A percentile compares a stretch with the other conserved stretches of the same genome.
Evolutionary conservation across 1,140 invertebrate species (phyloP).

Genomic region (Hyles vespertilio): DNA sequence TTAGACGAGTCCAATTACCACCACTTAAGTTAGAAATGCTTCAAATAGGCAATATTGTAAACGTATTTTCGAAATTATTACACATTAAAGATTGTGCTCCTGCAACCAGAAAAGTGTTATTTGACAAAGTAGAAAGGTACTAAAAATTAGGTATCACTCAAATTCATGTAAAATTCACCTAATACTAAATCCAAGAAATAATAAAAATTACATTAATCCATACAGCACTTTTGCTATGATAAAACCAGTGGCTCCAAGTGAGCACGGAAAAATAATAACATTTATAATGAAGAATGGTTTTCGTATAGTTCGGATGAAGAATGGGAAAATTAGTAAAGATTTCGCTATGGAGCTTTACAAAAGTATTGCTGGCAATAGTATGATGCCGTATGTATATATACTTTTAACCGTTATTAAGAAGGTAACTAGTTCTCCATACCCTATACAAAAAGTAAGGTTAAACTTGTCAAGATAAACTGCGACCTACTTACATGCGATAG

Average conservation of each 20-base stretch:
- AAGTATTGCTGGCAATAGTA: slow-evolving; percentile 43
- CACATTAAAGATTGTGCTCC: slow-evolving; percentile 56
- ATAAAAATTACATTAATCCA: not conserved
- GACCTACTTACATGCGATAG: too few relatives aligned
- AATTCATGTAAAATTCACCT: too few relatives aligned
- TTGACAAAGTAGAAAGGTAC: slow-evolving; percentile 59
- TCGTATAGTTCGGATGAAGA: slow-evolving; percentile 63
- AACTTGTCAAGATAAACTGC: too few relatives aligned
- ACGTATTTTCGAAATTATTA: slow-evolving; percentile 60
- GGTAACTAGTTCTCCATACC: too few relatives aligned
- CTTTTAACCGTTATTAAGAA: not conserved
- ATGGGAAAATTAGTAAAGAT: slow-evolving; percentile 60
- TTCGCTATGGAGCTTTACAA: slow-evolving; percentile 55
- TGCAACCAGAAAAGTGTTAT: slow-evolving; percentile 45
- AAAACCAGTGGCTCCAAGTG: slow-evolving; percentile 52
- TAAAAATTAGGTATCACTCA: slow-evolving; percentile 1
- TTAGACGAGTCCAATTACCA: slow-evolving; percentile 51
- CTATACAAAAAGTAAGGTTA: too few relatives aligned
- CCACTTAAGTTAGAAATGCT: slow-evolving; percentile 53
- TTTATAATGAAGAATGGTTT: slow-evolving; percentile 65
- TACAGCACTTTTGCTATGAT: slow-evolving; percentile 63
- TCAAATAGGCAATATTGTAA: slow-evolving; percentile 64
- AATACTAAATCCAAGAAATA: not conserved
- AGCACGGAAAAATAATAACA: slow-evolving; percentile 63
- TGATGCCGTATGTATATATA: slow-evolving; percentile 43